phyloP scores from a whole-genome alignment of 2,888 invertebrate genomes.

The Acronicta alni region DNA sequence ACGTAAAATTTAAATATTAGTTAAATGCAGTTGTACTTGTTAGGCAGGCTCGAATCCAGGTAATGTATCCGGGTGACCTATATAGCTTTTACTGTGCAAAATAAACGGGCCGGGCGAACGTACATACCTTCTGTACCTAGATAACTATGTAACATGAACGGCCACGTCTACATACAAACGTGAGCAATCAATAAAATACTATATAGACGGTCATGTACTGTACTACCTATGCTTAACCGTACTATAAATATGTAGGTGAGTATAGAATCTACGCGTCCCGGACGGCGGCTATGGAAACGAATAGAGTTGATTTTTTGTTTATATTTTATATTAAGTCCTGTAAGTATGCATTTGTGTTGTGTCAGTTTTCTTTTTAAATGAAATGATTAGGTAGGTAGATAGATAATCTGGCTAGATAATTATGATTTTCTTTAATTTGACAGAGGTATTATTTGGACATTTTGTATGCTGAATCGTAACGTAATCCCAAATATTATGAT shows the following conservation, averaged over 20 bases:
- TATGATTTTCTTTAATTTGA: no score
- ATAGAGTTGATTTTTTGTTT: conserved; percentile 52
- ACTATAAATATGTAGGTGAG: conserved; percentile 4
- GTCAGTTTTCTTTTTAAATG: no score
- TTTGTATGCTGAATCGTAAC: no score
- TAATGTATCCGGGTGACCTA: conserved; percentile 62
- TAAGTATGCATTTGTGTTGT: no score
- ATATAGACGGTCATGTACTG: conserved; percentile 58
- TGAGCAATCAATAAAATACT: conserved; percentile 65
- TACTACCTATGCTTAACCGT: conserved; percentile 52
- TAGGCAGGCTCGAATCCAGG: conserved; percentile 29
- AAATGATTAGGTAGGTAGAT: no score
- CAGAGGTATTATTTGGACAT: no score
- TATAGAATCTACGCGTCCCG: conserved; percentile 35
- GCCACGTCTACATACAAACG: conserved; percentile 62
- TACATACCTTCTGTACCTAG: conserved; percentile 56
- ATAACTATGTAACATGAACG: conserved; percentile 68
- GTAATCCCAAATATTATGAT: no score
- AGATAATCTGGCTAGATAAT: no score
- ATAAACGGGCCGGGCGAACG: conserved; percentile 64
- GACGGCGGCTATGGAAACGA: conserved; percentile 56
- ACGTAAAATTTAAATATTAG: neutral
- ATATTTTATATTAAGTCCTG: conserved; percentile 3
- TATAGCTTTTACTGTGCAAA: conserved; percentile 61
- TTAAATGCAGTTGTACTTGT: conserved; percentile 7